Conservation (phyloP, 2,113 vertebrate species). For the Agapornis roseicollis region DNA sequence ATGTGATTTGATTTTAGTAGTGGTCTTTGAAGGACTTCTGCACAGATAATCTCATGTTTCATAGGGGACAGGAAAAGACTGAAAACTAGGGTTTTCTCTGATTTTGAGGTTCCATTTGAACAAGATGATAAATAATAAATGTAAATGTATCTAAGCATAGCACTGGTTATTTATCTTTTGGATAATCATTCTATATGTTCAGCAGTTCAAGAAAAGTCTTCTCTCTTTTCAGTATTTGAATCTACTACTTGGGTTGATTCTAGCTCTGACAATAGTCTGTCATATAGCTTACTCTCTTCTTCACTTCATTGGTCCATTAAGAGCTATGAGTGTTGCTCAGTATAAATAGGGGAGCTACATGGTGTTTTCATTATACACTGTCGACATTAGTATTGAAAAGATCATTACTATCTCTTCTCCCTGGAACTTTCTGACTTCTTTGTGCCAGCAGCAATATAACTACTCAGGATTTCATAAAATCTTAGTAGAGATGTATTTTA, state of each 20-base stretch:
- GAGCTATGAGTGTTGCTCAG: neutral
- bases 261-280: neutral
- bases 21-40: neutral
- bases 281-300: neutral
- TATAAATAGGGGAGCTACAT: neutral
- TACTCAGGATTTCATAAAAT: neutral
- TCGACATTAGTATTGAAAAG: neutral
- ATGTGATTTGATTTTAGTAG: neutral
- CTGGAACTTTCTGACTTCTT: neutral
- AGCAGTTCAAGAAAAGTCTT: neutral
- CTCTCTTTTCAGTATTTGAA: neutral
- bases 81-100: neutral
- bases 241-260: neutral
- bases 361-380: neutral
- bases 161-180: neutral
- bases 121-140: neutral
- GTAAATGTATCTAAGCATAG: neutral
- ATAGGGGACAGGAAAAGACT: neutral
- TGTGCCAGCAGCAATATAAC: neutral
- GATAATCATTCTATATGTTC: neutral
- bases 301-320: neutral
- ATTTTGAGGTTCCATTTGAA: neutral
- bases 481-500: neutral
- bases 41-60: neutral
- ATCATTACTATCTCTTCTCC: neutral